Evolutionary conservation across 2,888 invertebrate genomes (phyloP).

Genomic region (Drosophila ustulata): DNA sequence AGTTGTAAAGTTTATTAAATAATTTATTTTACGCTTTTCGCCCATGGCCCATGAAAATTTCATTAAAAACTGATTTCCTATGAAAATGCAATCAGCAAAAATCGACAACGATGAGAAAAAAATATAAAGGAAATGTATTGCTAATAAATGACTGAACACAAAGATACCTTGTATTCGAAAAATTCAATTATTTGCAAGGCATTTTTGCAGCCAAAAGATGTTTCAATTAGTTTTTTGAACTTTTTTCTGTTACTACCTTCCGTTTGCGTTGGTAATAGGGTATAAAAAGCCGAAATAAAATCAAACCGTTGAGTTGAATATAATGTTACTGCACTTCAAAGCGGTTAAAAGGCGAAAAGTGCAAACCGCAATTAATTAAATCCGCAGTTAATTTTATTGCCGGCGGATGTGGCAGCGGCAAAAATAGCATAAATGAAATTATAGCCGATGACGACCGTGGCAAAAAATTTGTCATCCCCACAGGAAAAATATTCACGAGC

Average conservation of each 20-base stretch:
- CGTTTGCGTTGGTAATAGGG: not conserved
- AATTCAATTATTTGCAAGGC: not conserved
- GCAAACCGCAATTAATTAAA: conserved; percentile 67
- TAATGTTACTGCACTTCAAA: conserved; percentile 25
- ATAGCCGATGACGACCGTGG: conserved; percentile 33
- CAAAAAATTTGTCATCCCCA: conserved; percentile 18
- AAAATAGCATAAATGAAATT: conserved; percentile 61
- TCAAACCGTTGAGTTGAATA: conserved; percentile 22
- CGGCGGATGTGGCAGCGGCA: conserved; percentile 62
- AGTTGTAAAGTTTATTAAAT: conserved; percentile 43
- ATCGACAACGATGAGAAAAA: conserved; percentile 15
- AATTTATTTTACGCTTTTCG: conserved; percentile 45
- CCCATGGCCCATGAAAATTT: conserved; percentile 40
- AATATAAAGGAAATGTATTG: not conserved
- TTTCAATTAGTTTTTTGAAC: not conserved
- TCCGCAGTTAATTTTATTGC: conserved; percentile 63
- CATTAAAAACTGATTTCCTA: conserved; percentile 60
- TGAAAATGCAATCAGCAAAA: conserved; percentile 58
- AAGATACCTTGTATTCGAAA: not conserved
- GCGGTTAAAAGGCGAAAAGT: conserved; percentile 55
- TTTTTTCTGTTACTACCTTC: not conserved
- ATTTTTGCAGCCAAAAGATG: not conserved
- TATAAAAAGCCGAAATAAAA: conserved; percentile 23
- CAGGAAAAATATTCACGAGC: conserved; percentile 8
- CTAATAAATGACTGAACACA: not conserved